Base-by-base conservation (phyloP, 2,888 invertebrate species). In the Hypsopygia costalis region DNA sequence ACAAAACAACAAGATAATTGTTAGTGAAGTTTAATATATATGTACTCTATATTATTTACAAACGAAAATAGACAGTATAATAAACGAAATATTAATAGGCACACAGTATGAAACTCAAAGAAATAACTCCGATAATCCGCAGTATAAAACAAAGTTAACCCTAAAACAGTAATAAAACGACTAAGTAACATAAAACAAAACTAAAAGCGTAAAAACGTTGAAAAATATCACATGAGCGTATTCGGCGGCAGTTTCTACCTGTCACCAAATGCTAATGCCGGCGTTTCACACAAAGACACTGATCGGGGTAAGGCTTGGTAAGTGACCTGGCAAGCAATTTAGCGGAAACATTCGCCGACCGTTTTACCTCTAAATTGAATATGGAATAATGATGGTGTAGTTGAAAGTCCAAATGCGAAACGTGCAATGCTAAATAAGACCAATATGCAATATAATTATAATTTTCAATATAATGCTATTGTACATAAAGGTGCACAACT, bases 191-290 rank as follows among this genome's bases (percentile, higher is more conserved):
- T 30, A 22, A 36, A 36, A 30, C 20, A 20, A 8, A 22, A 30
- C 30, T 36, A 22, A 30, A 30, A 30, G 11, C 30, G 30, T 22
- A 25, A 30, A 22, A 30, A 30, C 28, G 20, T 9, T 20, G 20
- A 36, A 36, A 31, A 30, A 31, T 25, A 36, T 36, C 28, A 16
- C 36, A 36, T 28, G 48, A 45, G 51, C 46, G 47, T 41, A 8
- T 8, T 25, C 41, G 52, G 69, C 48, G 51, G 55, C 71, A 52
- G 54, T 62, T 69, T 58, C 68, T 71, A 78, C 79, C 82, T 80
- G 83, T 71, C 81, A 77, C 83, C 72, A 52, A 77, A 82, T 81
- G 79, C 74, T 78, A 81, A 82, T 80, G 58, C 57, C 47, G 44
- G 16, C 16, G 25, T n/a, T 25, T 25, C 25, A 25, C 46, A 49